Evolutionary conservation across 64 coral and sea anemone species (phyloP).

Genomic region (Dendronephthya gigantea): DNA sequence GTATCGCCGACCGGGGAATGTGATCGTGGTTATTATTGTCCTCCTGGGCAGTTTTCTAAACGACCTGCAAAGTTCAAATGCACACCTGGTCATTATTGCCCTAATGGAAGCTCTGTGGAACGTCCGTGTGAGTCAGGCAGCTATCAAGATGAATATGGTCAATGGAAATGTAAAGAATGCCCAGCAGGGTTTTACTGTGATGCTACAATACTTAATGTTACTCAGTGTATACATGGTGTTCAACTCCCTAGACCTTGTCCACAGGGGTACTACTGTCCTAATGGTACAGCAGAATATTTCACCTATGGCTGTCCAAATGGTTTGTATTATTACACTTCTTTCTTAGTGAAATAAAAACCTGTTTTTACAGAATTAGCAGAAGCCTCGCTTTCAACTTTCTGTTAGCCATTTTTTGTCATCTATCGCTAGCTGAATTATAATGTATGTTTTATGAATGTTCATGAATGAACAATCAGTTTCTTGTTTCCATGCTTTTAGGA

Average conservation of each 20-base stretch:
- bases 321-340: not conserved
- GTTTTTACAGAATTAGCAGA: too few relatives aligned
- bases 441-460: too few relatives aligned
- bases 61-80: constrained; percentile 51
- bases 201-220: constrained; percentile 74
- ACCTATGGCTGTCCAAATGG: constrained; percentile 10
- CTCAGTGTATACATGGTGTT: constrained; percentile 77
- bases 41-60: constrained; percentile 57
- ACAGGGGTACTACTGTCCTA: constrained; percentile 61
- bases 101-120: constrained; percentile 51
- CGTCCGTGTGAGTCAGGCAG: constrained; percentile 47
- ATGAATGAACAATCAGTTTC: not conserved
- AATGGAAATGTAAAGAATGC: constrained; percentile 56
- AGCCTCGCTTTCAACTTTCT: too few relatives aligned
- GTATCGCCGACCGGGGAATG: constrained; percentile 57
- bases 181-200: constrained; percentile 85
- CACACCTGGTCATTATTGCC: constrained; percentile 81
- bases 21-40: constrained; percentile 73
- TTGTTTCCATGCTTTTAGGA: constrained; percentile 27
- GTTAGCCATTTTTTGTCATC: too few relatives aligned
- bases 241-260: constrained; percentile 73
- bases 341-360: too few relatives aligned
- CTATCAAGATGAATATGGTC: constrained; percentile 75
- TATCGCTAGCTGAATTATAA: too few relatives aligned
- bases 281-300: constrained; percentile 42